Base-by-base conservation (phyloP, 1,140 invertebrate genomes). In the Panulirus ornatus region DNA sequence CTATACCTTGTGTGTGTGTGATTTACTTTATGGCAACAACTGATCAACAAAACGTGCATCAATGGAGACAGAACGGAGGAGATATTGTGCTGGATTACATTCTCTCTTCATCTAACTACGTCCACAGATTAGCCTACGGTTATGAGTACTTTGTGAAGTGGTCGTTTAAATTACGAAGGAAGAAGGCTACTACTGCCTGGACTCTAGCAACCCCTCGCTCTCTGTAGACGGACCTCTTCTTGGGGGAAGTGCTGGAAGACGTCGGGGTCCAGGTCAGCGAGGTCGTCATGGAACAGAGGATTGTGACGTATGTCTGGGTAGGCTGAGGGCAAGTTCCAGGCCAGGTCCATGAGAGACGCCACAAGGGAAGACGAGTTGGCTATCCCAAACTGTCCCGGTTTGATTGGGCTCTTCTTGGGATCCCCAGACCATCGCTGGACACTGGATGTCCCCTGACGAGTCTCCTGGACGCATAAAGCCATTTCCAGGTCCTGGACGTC, bases 221-320 rank as follows among this genome's bases (percentile, higher is more conserved):
- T 42, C 42, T 34, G 66, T 22, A 66, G 70, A 81, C 87, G 30
- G 54, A 82, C 79, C 76, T 88, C 87, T 34, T 79, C 79, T 63
- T 82, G 51, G 66, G 87, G 76, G 63, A 88, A 88, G 66, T 71
- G 78, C 42, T 36, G 63, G 66, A 88, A 88, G 66, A 70, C 63
- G 36, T 81, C 76, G n/a, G 76, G 87, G 44, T 88, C 63, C n/a
- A 88, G 78, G 70, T 88, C 87, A 51, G 54, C 87, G 2, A 88
- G 63, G 87, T 88, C 87, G 44, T 88, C 87, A 5, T 82, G 78
- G 5, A 19, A 30, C 30, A 70, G 63, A 22, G 76, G 40, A 51
- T 88, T 54, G 8, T 38, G 51, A 5, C 66, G 81, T 27, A 11
- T 34, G 27, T 83, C 87, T 27, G 87, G 87, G 40, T 88, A 88